Base-by-base conservation (phyloP, 1,140 invertebrate species). In the Rhagoletis pomonella region DNA sequence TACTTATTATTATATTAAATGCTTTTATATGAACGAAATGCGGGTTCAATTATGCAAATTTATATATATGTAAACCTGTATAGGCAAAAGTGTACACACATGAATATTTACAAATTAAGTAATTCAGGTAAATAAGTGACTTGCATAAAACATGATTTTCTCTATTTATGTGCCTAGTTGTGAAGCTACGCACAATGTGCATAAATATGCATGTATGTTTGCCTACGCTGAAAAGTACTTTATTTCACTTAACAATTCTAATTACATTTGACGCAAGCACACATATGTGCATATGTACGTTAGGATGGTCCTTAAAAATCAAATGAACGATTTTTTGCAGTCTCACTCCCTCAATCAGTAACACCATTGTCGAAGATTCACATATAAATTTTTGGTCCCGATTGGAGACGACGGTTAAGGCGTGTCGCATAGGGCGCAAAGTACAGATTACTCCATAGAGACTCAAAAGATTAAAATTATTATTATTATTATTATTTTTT, bases 191-290 rank as follows among this genome's bases (percentile, higher is more conserved):
- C 29, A 29, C 29, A 29, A 29, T 29, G n/a, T 81, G 47, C 47
- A 19, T 50, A 44, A 14, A 4, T n/a, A 47, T 5, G 0, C 17
- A n/a, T 81, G 73, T 55, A 44, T 69, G 73, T 19, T 17, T 55
- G 29, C 29, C 29, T 29, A 29, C 29, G 29, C 29, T 29, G 6
- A 10, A 81, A 81, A 55, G 73, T 81, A 81, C 73, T 81, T 55
- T 81, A 81, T 81, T 58, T 81, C 73, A 81, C 73, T 81, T 81
- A 81, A 81, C 73, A 81, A 81, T 81, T 81, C 73, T 81, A 81
- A 81, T 81, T 81, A 81, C 73, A 81, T 81, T 81, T 81, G n/a
- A 67, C 64, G 29, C 64, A 67, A 29, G 17, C 29, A 39, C 73
- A 81, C 73, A 81, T n/a, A 55, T 4, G 17, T 17, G 44, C 67